phyloP scores from a whole-genome alignment of 2,888 invertebrate species.

The Apodemia duryi region DNA sequence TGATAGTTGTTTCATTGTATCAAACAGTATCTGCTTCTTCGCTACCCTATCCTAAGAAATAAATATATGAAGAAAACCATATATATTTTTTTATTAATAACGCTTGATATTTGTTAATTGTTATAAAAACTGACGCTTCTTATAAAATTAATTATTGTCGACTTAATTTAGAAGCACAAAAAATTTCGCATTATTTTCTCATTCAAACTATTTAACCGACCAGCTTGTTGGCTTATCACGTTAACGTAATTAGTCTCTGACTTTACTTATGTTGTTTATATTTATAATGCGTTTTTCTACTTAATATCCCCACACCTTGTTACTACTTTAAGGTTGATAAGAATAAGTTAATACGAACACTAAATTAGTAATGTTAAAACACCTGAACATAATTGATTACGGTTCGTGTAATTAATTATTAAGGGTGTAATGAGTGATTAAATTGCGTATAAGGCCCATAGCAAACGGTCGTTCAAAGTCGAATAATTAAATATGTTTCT shows the following conservation, averaged over 20 bases:
- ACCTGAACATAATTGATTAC: conserved; percentile 9
- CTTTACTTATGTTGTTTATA: conserved; percentile 10
- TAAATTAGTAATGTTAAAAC: background rate
- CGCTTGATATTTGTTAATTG: too few relatives aligned
- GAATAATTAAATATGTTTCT: background rate
- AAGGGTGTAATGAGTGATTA: conserved; percentile 11
- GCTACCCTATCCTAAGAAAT: too few relatives aligned
- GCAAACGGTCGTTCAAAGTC: background rate
- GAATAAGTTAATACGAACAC: background rate
- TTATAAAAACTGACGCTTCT: too few relatives aligned
- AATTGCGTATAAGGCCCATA: background rate
- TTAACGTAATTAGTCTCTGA: background rate
- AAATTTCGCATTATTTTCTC: background rate
- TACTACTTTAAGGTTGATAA: background rate
- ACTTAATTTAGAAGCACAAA: background rate
- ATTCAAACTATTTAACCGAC: background rate
- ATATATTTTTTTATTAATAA: too few relatives aligned
- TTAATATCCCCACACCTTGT: background rate
- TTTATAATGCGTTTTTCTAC: background rate
- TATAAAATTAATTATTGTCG: too few relatives aligned
- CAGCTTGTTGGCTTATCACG: background rate
- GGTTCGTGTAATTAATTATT: conserved; percentile 9
- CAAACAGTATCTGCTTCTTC: too few relatives aligned
- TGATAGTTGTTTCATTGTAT: too few relatives aligned
- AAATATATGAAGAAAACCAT: too few relatives aligned